These are phyloP conservation scores for Ailuropoda melanoleuca DNA, from an alignment of 2,113 vertebrate genomes.

Conservation along the genomic window DNA sequence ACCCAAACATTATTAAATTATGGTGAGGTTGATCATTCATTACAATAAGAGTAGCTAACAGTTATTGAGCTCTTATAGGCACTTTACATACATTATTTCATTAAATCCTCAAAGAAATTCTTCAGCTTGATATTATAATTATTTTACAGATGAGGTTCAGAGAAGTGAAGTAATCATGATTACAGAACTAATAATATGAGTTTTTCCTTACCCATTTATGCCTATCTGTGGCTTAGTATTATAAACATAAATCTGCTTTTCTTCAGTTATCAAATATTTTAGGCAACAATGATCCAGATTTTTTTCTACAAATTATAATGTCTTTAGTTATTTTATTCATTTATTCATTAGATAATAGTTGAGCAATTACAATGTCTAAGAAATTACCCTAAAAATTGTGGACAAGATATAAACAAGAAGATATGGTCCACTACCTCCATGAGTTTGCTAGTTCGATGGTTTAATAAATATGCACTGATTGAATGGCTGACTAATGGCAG, in stretches of 20 bases:
- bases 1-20: not conserved
- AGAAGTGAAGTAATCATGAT: not conserved
- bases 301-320: not conserved
- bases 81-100: not conserved
- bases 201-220: not conserved
- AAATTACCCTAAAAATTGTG: not conserved
- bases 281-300: not conserved
- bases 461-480: not conserved
- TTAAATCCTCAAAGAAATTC: slow-evolving; percentile 38
- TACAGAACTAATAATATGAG: not conserved
- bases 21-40: not conserved
- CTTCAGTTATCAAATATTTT: not conserved
- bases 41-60: not conserved
- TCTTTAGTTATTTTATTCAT: not conserved
- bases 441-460: not conserved
- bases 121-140: not conserved
- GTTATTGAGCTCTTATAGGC: not conserved
- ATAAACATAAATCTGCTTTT: not conserved
- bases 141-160: not conserved
- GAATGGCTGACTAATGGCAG: not conserved
- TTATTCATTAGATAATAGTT: not conserved
- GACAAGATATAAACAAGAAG: not conserved
- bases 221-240: not conserved
- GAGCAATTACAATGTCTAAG: not conserved
- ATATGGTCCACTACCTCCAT: too few relatives aligned